Evolutionary conservation across 1,140 invertebrate genomes (phyloP), one percentile per base, ranked within the genome.

Genomic region (Sitobion miscanthi): DNA sequence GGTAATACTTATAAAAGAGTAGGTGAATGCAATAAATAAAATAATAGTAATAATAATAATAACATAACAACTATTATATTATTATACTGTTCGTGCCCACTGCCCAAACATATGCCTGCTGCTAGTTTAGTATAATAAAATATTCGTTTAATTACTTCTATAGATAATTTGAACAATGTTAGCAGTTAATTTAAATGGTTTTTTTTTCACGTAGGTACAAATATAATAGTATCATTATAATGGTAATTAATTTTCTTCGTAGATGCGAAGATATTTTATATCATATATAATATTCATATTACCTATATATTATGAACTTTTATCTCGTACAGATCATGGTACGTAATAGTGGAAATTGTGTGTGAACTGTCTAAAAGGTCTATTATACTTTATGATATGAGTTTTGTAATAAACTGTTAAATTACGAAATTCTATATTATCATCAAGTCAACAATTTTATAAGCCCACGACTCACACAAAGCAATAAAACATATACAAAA

Each of bases 11-110:
- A 30, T 85, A 45, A 42, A 45, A 25, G 21, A 45, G 83, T 85
- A 85, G 83, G 23, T 45, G 9, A 85, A 45, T 42, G 83, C 83
- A 85, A 85, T 85, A 85, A 85, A 85, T 85, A 85, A 85, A 85
- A 42, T 85, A 21, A 38, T 83, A 62, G 30, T 62, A 69, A 30
- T 69, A 69, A 30, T 62, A 62, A 62, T 42, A 38, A 87, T 38
- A 86, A 86, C 85, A 86, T 47, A 49, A 47, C 20, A n/a, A 30
- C 45, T 8, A 47, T 87, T 49, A 49, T 17, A 87, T 87, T 47
- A 87, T 87, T 42, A 42, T 42, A 35, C 25, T 87, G 30, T 87
- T 47, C 30, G 85, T 47, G 85, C 7, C 30, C 30, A 47, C 49
- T 47, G 85, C 7, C 30, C 30, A 47, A 87, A 87, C 85, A 87